Base-by-base conservation (phyloP, 2,888 invertebrate species). In the Dryomyza anilis region DNA sequence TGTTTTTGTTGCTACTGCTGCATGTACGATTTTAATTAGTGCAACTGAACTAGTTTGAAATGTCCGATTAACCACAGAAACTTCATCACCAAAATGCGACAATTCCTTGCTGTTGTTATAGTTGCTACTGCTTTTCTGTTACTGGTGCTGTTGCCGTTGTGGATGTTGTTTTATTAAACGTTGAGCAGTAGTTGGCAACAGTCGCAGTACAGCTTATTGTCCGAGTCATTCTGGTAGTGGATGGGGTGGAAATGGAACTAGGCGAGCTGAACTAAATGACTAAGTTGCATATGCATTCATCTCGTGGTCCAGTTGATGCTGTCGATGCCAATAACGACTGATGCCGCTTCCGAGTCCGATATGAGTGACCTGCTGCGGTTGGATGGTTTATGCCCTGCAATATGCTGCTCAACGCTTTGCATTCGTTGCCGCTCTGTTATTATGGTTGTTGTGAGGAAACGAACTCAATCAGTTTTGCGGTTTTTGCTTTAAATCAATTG, bases 21-120 rank as follows among this genome's bases (percentile, higher is more conserved):
- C 39, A 39, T 39, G 39, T 72, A 70, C 72, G 76, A 71, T 77
- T 78, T 79, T 79, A 79, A 79, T 79, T 79, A 79, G 80, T 76
- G 74, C 74, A 73, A 71, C 74, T 70, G 70, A 71, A 67, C 68
- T 72, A 72, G 69, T 73, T 74, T 71, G 73, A 72, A 77, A 76
- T 74, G 72, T 73, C 75, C 78, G 78, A 79, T 79, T 78, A 71
- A 76, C 72, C 73, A 70, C 78, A 78, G 77, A 70, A 73, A 70
- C 72, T 71, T 72, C 70, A 74, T 71, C 63, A 69, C 50, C 67
- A 59, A 66, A 50, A 39, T 57, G 43, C 55, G 10, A 25, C 27
- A 50, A n/a, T 50, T 25, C 14, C 25, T 48, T 39, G 48, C 10
- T 48, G 48, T 19, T 53, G 53, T 6, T 29, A 5, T 6, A 8